These are phyloP conservation scores for Paramormyrops hopkinsi DNA, from an alignment of 2,797 vertebrate species.

Conservation along the genomic window DNA sequence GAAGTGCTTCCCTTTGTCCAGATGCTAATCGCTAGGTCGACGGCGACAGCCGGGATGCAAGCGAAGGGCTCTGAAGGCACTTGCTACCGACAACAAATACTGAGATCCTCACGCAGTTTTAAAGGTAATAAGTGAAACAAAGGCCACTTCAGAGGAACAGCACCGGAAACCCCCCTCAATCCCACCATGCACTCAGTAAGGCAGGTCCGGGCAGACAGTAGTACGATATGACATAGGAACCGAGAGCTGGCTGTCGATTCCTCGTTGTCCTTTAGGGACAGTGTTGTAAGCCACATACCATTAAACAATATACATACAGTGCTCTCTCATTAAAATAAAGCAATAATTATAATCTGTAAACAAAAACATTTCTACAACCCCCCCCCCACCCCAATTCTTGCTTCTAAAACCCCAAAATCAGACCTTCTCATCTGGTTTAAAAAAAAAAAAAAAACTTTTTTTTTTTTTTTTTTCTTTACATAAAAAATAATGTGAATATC, in stretches of 20 bases:
- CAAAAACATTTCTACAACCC: slow-evolving; percentile 26
- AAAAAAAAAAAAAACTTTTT: neutral
- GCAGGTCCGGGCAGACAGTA: slow-evolving; percentile 56
- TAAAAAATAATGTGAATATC: slow-evolving; percentile 32
- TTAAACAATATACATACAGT: slow-evolving; percentile 16
- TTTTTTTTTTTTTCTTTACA: slow-evolving; percentile 27
- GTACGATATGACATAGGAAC: slow-evolving; percentile 47
- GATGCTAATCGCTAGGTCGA: slow-evolving; percentile 48
- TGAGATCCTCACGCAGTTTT: slow-evolving; percentile 56
- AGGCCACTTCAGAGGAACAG: slow-evolving; percentile 69
- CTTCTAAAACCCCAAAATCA: slow-evolving; percentile 34
- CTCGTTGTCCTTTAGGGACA: slow-evolving; percentile 16
- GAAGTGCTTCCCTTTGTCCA: slow-evolving; percentile 46
- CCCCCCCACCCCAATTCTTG: neutral
- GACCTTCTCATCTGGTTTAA: slow-evolving; percentile 46
- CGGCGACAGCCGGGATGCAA: neutral
- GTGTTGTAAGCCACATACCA: slow-evolving; percentile 18
- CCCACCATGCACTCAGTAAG: slow-evolving; percentile 57
- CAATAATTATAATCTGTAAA: slow-evolving; percentile 36
- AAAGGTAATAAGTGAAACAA: slow-evolving; percentile 45
- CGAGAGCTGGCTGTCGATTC: slow-evolving; percentile 57
- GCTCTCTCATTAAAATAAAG: slow-evolving; percentile 16
- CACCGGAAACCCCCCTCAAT: slow-evolving; percentile 32
- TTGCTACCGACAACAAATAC: slow-evolving; percentile 70
- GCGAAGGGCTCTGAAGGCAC: slow-evolving; percentile 75